phyloP scores from a whole-genome alignment of 2,888 invertebrate genomes.

The Limnephilus lunatus region DNA sequence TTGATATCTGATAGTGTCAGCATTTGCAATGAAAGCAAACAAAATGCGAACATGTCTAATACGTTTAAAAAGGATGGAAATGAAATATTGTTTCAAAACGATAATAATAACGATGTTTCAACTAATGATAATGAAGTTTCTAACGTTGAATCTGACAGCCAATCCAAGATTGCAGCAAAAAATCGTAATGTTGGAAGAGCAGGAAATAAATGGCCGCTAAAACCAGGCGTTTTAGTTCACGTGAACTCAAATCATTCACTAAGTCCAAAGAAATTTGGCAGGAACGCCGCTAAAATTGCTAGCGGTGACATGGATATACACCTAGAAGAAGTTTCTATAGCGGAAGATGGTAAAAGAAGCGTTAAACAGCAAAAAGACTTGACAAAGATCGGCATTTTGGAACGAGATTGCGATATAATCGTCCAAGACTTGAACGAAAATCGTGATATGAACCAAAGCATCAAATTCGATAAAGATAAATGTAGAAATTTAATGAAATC shows the following conservation, averaged over 20 bases:
- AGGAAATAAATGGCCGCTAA: conserved; percentile 88
- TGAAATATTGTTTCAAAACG: conserved; percentile 10
- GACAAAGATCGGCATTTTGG: conserved; percentile 73
- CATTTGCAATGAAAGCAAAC: conserved; percentile 66
- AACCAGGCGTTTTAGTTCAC: conserved; percentile 92
- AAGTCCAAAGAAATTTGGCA: conserved; percentile 73
- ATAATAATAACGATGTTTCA: conserved; percentile 60
- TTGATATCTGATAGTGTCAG: conserved; percentile 66
- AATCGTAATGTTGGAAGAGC: conserved; percentile 67
- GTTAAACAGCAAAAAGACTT: conserved; percentile 66
- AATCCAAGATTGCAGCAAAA: conserved; percentile 64
- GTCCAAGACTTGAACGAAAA: conserved; percentile 67
- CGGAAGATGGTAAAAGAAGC: conserved; percentile 50
- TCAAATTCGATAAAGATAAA: conserved; percentile 69
- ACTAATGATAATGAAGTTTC: conserved; percentile 64
- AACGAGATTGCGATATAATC: conserved; percentile 70
- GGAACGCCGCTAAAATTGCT: conserved; percentile 70
- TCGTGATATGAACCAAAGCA: conserved; percentile 23
- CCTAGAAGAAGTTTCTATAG: conserved; percentile 34
- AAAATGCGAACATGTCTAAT: conserved; percentile 47
- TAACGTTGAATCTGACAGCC: conserved; percentile 68
- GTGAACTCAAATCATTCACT: conserved; percentile 89
- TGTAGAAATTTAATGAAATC: conserved; percentile 70
- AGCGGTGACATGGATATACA: conserved; percentile 65
- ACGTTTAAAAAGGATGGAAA: conserved; percentile 4